These are phyloP conservation scores for Rhopalosiphum nymphaeae DNA, from an alignment of 2,888 invertebrate species.

Conservation along the genomic window DNA sequence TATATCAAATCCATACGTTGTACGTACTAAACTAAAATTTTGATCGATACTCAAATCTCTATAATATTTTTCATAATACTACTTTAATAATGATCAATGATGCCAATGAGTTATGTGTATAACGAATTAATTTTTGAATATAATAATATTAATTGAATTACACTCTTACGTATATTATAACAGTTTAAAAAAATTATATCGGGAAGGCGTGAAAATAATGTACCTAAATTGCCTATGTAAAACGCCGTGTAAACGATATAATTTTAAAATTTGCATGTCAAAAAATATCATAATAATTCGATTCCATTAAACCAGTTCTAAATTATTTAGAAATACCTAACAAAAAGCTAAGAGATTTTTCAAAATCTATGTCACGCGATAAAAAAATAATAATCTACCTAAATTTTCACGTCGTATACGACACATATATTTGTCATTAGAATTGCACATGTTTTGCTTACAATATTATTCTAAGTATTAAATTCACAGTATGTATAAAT, in stretches of 20 bases:
- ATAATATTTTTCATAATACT: background rate
- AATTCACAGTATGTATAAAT: no score
- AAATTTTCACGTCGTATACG: no score
- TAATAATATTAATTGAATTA: background rate
- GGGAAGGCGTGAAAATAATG: background rate
- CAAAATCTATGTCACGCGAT: background rate
- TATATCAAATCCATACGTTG: background rate
- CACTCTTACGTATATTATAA: background rate
- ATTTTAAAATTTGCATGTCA: background rate
- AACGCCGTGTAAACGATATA: background rate
- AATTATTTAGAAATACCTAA: background rate
- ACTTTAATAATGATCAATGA: background rate
- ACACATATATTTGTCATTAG: no score
- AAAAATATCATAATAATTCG: background rate
- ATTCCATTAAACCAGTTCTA: background rate
- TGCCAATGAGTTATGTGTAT: background rate
- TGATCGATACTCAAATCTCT: background rate
- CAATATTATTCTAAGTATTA: no score
- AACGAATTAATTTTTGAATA: background rate
- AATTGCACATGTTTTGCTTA: no score
- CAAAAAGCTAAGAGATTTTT: background rate
- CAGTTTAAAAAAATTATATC: no score
- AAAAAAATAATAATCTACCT: no score
- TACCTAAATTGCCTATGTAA: background rate
- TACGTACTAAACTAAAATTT: background rate